phyloP scores from a whole-genome alignment of 1,140 invertebrate species.

The Diuraphis noxia region DNA sequence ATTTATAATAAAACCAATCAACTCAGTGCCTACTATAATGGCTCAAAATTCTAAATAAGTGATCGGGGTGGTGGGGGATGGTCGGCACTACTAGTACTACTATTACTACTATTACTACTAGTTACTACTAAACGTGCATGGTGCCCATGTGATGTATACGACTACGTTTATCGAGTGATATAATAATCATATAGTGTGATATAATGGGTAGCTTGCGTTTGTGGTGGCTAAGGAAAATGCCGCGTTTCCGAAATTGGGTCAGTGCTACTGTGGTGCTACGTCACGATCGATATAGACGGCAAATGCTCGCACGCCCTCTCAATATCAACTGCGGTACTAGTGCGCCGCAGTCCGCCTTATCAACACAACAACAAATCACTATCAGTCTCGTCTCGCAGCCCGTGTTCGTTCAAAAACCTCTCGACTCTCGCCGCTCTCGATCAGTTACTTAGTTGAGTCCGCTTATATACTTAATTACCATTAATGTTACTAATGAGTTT shows the following conservation, averaged over 20 bases:
- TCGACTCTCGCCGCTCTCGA: background rate
- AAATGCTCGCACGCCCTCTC: background rate
- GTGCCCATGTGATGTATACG: background rate
- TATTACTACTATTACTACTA: background rate
- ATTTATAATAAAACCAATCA: background rate
- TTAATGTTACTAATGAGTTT: too few species aligned
- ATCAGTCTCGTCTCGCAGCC: background rate
- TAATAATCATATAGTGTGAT: background rate
- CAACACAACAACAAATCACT: constrained; percentile 23
- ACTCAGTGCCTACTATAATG: background rate
- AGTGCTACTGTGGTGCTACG: background rate
- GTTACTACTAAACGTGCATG: background rate
- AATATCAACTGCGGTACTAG: background rate
- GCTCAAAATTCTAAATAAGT: too few species aligned
- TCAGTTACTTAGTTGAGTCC: background rate
- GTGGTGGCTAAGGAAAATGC: background rate
- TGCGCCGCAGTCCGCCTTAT: background rate
- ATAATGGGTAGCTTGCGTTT: background rate
- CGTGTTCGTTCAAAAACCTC: background rate
- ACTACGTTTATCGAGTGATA: background rate
- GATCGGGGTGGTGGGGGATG: background rate
- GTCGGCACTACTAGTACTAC: background rate
- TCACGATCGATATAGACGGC: constrained; percentile 44
- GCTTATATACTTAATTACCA: background rate
- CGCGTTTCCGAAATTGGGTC: constrained; percentile 30